Conservation (phyloP, 2,113 vertebrate genomes). For the Ptilonorhynchus violaceus region DNA sequence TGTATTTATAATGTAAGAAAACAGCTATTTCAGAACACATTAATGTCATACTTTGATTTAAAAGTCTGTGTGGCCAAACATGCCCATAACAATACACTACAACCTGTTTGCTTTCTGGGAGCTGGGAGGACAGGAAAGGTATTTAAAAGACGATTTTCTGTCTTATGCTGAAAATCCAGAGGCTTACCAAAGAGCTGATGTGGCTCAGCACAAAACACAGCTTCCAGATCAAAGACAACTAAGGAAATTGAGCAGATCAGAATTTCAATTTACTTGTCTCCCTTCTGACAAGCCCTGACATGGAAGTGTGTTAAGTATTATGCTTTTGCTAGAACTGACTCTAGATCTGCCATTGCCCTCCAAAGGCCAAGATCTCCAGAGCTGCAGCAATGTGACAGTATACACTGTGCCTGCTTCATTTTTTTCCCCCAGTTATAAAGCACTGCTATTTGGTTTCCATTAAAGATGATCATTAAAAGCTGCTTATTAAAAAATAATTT, state of each 20-base stretch:
- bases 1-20: neutral
- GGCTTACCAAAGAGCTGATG: neutral
- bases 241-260: neutral
- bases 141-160: neutral
- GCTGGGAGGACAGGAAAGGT: neutral
- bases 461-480: neutral
- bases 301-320: rapidly evolving
- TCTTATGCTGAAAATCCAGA: neutral
- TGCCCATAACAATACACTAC: neutral
- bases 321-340: neutral
- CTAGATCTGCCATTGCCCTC: neutral
- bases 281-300: neutral
- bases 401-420: neutral
- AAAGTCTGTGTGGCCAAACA: neutral
- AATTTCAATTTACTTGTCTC: neutral
- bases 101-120: neutral
- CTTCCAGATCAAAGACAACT: neutral
- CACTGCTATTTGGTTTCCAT: neutral
- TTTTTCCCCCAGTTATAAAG: neutral
- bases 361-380: neutral
- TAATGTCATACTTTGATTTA: neutral
- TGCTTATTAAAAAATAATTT: neutral
- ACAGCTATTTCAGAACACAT: neutral
- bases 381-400: neutral
- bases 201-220: neutral